Evolutionary conservation across 2,797 vertebrate species (phyloP).

Genomic region (Clarias laeviceps): DNA sequence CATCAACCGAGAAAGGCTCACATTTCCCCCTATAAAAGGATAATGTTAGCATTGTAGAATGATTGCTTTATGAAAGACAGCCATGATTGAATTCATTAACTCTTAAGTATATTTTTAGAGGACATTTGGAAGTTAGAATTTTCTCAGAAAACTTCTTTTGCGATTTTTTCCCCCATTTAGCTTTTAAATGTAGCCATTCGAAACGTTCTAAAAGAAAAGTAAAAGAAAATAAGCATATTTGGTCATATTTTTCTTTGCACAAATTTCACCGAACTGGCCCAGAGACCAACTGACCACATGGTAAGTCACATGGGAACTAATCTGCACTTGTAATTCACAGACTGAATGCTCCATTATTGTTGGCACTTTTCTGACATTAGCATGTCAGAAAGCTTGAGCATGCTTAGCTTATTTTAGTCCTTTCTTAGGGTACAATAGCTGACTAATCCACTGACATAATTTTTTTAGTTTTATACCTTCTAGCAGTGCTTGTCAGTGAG

Average conservation of each 20-base stretch:
- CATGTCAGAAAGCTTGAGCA: slow-evolving; percentile 4
- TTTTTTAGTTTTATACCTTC: slow-evolving; percentile 17
- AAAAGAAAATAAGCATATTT: neutral
- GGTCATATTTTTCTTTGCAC: neutral
- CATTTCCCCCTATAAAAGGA: slow-evolving; percentile 22
- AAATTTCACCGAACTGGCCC: slow-evolving; percentile 45
- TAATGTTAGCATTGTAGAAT: slow-evolving; percentile 33
- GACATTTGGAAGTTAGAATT: slow-evolving; percentile 27
- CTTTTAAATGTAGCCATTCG: slow-evolving; percentile 20
- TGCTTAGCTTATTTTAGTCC: slow-evolving; percentile 20
- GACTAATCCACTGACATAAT: slow-evolving; percentile 45
- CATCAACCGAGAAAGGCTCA: slow-evolving; percentile 35
- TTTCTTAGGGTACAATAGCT: slow-evolving; percentile 30
- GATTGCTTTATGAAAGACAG: slow-evolving; percentile 39
- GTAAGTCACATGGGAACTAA: slow-evolving; percentile 59
- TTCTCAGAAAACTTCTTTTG: neutral
- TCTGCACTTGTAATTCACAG: slow-evolving; percentile 67
- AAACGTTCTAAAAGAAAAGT: neutral
- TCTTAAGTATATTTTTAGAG: slow-evolving; percentile 34
- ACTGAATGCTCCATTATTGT: slow-evolving; percentile 61
- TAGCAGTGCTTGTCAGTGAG: slow-evolving; percentile 1
- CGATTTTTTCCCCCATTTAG: neutral
- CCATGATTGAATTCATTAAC: slow-evolving; percentile 34
- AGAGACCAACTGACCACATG: neutral
- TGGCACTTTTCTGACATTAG: slow-evolving; percentile 54